A percentile compares a stretch with the other conserved stretches of the same genome.
Evolutionary conservation across 1,140 invertebrate species (phyloP).

Genomic region (Eurosta solidaginis): DNA sequence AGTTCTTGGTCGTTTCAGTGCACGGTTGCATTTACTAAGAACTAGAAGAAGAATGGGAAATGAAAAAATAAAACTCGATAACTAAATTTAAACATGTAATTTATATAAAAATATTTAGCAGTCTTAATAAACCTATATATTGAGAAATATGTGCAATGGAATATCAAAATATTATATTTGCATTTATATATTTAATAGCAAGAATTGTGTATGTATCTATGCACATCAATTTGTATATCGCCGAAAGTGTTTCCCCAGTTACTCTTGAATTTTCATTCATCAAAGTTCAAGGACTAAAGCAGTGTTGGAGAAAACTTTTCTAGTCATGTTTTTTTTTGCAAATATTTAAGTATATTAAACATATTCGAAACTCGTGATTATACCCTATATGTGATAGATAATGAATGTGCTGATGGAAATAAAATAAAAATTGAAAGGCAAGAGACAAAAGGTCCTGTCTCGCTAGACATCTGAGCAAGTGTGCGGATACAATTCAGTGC

Average conservation of each 20-base stretch:
- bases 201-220: not conserved
- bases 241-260: conserved; percentile 1
- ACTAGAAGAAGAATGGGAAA: not conserved
- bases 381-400: too few relatives aligned
- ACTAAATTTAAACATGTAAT: not conserved
- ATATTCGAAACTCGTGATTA: too few relatives aligned
- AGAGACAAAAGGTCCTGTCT: too few relatives aligned
- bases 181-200: not conserved
- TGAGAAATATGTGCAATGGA: not conserved
- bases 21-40: conserved; percentile 19
- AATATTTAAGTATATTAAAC: too few relatives aligned
- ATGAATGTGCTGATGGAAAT: too few relatives aligned
- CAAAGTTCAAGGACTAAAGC: conserved; percentile 31
- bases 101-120: not conserved
- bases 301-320: conserved; percentile 22
- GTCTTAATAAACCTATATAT: not conserved
- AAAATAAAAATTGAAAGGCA: too few relatives aligned
- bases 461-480: too few relatives aligned
- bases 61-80: not conserved
- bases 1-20: conserved; percentile 1
- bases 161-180: not conserved
- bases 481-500: too few relatives aligned
- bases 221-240: not conserved
- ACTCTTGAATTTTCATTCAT: conserved; percentile 29
- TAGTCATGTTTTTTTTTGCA: too few relatives aligned